These are phyloP conservation scores for Steinernema scapterisci DNA, from an alignment of 2,888 invertebrate genomes.

Conservation along the genomic window DNA sequence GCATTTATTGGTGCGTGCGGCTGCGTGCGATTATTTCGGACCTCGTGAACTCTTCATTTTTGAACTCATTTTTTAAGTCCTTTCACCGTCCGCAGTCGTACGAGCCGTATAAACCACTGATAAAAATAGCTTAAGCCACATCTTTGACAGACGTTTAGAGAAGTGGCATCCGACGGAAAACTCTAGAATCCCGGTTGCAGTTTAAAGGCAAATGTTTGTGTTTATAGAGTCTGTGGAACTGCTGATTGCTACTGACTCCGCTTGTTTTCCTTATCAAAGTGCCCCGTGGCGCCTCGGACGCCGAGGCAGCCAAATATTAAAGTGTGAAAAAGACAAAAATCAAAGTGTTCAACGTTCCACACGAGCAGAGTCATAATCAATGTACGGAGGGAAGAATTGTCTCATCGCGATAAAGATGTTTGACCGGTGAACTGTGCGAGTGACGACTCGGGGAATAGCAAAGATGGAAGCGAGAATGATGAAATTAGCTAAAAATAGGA, in stretches of 20 bases:
- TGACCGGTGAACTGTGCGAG: conserved; percentile 30
- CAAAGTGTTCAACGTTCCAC: conserved; percentile 23
- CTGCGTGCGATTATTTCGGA: no score
- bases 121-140: no score
- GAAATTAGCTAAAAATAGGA: conserved; percentile 16
- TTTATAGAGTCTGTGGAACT: no score
- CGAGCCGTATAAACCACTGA: no score
- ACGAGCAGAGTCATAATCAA: background rate
- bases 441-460: background rate
- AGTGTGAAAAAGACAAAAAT: conserved; percentile 32
- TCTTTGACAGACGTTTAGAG: no score
- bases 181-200: no score
- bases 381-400: background rate
- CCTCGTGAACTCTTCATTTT: no score
- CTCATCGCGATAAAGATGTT: conserved; percentile 26
- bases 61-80: no score
- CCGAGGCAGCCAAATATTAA: background rate
- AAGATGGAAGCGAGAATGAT: conserved; percentile 10
- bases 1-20: no score
- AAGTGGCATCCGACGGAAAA: no score
- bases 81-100: no score
- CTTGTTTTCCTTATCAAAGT: conserved; percentile 15
- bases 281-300: background rate
- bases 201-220: background rate
- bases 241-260: background rate